phyloP scores from a whole-genome alignment of 2,888 invertebrate species.

The Ethmia dodecea region DNA sequence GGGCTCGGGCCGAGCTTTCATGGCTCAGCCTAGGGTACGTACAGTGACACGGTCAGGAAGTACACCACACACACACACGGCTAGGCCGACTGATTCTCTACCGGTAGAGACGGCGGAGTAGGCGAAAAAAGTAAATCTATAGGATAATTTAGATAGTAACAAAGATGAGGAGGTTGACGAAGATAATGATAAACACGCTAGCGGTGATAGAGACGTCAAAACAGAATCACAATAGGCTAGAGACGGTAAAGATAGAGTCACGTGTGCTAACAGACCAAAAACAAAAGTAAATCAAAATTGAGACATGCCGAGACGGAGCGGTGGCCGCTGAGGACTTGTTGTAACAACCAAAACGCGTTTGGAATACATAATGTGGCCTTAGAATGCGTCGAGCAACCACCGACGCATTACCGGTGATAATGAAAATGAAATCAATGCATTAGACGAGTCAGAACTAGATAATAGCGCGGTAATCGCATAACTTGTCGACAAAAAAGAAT shows the following conservation, averaged over 20 bases:
- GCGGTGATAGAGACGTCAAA: slow-evolving; percentile 17
- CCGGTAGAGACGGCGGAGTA: slow-evolving; percentile 32
- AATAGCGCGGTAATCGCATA: slow-evolving; percentile 22
- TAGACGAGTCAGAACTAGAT: slow-evolving; percentile 20
- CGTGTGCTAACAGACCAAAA: slow-evolving; percentile 13
- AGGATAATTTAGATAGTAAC: too few relatives aligned
- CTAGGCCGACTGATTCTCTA: slow-evolving; percentile 25
- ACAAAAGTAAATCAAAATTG: slow-evolving; percentile 33
- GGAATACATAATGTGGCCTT: slow-evolving; percentile 53
- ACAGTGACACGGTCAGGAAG: slow-evolving; percentile 21
- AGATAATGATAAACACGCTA: slow-evolving; percentile 28
- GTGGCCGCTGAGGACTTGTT: slow-evolving; percentile 47
- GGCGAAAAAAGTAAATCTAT: slow-evolving; percentile 26
- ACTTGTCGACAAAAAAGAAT: slow-evolving; percentile 6
- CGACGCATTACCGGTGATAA: slow-evolving; percentile 44
- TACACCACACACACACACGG: slow-evolving; percentile 25
- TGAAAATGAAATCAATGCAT: slow-evolving; percentile 51
- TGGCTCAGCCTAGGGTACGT: slow-evolving; percentile 95
- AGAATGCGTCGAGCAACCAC: slow-evolving; percentile 41
- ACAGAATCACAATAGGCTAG: slow-evolving; percentile 18
- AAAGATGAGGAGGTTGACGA: too few relatives aligned
- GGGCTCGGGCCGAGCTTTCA: slow-evolving; percentile 87
- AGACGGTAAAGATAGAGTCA: slow-evolving; percentile 4
- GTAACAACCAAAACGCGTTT: slow-evolving; percentile 51
- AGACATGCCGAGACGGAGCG: slow-evolving; percentile 27